phyloP scores from a whole-genome alignment of 2,888 invertebrate genomes.

The Stenchaetothrips biformis region DNA sequence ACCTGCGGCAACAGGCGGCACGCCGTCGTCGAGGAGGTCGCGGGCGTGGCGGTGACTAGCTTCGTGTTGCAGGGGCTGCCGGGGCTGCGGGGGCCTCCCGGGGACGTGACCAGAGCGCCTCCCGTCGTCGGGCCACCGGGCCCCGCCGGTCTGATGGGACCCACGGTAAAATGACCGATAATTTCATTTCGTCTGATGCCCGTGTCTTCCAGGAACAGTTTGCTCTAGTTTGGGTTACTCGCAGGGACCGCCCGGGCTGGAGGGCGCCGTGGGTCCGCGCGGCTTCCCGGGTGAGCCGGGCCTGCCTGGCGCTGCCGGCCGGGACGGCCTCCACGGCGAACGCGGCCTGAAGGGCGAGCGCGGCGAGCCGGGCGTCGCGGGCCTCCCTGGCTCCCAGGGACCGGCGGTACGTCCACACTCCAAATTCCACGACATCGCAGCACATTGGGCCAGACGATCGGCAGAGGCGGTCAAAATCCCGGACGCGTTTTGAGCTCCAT shows the following conservation, averaged over 20 bases:
- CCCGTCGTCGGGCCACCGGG: not conserved
- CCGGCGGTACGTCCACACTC: not conserved
- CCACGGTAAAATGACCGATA: not conserved
- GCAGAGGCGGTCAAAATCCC: too few species aligned
- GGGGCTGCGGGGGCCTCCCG: not conserved
- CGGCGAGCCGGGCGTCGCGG: conserved; percentile 39
- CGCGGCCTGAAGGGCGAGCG: conserved; percentile 41
- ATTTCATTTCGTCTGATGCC: not conserved
- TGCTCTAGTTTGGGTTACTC: not conserved
- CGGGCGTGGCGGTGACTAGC: not conserved
- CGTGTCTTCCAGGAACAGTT: not conserved
- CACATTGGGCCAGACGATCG: too few species aligned
- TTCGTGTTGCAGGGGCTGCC: not conserved
- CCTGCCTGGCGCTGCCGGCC: conserved; percentile 39
- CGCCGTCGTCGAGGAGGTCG: conserved; percentile 28
- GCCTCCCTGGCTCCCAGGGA: conserved; percentile 30
- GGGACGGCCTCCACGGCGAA: conserved; percentile 45
- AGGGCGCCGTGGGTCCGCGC: not conserved
- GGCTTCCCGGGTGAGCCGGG: conserved; percentile 40
- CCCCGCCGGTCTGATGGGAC: not conserved
- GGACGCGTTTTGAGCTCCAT: too few species aligned
- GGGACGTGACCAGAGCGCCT: conserved; percentile 9
- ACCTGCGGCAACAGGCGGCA: not conserved
- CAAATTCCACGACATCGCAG: too few species aligned
- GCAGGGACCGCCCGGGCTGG: not conserved